These are phyloP conservation scores for Onthophagus sagittarius DNA, from an alignment of 2,888 invertebrate genomes.

Conservation along the genomic window DNA sequence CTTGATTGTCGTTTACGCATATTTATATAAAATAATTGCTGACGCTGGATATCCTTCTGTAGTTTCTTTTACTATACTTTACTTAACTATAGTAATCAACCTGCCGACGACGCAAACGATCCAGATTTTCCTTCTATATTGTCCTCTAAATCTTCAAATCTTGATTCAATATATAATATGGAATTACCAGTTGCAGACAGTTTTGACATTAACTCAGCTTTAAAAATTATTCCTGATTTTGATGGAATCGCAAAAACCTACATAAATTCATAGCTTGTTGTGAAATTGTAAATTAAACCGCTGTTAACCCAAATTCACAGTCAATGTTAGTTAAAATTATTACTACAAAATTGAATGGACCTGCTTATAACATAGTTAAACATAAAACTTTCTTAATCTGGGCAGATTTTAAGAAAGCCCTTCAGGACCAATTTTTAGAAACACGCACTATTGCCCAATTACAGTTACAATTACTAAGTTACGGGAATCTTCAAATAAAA, in stretches of 20 bases:
- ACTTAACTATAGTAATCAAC: too few relatives aligned
- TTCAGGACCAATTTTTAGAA: conserved; percentile 9
- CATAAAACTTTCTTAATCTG: conserved; percentile 1
- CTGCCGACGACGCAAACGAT: too few relatives aligned
- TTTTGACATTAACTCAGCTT: not conserved
- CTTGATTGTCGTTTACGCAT: too few relatives aligned
- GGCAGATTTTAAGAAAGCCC: not conserved
- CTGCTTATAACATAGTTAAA: conserved; percentile 7
- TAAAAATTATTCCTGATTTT: conserved; percentile 7
- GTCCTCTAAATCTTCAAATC: not conserved
- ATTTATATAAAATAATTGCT: too few relatives aligned
- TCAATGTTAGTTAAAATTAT: not conserved
- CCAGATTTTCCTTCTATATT: too few relatives aligned
- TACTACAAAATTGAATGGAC: conserved; percentile 4
- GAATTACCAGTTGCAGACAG: not conserved
- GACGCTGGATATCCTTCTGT: too few relatives aligned
- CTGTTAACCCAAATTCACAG: not conserved
- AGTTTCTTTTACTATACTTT: too few relatives aligned
- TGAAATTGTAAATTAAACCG: conserved; percentile 6
- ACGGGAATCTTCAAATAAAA: conserved; percentile 6
- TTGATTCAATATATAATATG: not conserved
- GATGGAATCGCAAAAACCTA: conserved; percentile 1
- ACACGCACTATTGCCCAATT: conserved; percentile 6
- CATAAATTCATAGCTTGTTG: conserved; percentile 7
- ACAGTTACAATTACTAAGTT: conserved; percentile 3